A percentile compares a stretch with the other conserved stretches of the same genome.
Evolutionary conservation across 2,113 vertebrate genomes (phyloP).

Genomic region (Tetrao urogallus): DNA sequence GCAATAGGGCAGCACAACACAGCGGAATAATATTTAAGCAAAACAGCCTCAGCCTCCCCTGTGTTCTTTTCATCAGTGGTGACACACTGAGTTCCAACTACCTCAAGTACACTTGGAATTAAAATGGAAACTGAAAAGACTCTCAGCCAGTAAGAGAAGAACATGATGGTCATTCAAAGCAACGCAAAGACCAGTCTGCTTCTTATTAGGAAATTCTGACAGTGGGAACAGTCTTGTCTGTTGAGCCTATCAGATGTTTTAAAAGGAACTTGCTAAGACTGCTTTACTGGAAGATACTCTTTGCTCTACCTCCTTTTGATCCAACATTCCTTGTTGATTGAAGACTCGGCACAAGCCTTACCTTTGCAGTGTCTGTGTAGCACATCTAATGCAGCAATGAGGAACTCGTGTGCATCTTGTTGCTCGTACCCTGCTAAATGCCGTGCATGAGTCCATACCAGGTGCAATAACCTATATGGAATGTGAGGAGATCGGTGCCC

Average conservation of each 20-base stretch:
- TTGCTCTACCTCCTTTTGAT: constrained; percentile 34
- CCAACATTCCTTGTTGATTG: constrained; percentile 4
- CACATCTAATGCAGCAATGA: constrained; percentile 97
- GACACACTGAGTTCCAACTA: constrained; percentile 45
- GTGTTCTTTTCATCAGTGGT: constrained; percentile 19
- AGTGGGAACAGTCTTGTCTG: neutral
- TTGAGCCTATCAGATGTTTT: neutral
- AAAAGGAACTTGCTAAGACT: neutral
- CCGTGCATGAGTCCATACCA: constrained; percentile 98
- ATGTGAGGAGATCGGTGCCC: constrained; percentile 99
- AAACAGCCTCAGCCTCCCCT: neutral
- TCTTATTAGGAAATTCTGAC: neutral
- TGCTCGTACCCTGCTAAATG: constrained; percentile 99
- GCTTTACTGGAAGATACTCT: neutral
- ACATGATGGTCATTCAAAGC: constrained; percentile 16
- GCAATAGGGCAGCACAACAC: neutral
- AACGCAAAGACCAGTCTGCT: neutral
- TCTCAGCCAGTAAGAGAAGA: neutral
- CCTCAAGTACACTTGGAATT: constrained; percentile 45
- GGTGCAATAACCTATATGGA: constrained; percentile 97
- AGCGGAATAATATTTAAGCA: neutral
- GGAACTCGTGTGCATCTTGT: constrained; percentile 98
- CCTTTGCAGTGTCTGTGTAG: constrained; percentile 99
- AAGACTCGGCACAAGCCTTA: constrained; percentile 64
- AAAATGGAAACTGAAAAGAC: constrained; percentile 42